phyloP scores from a whole-genome alignment of 1,140 invertebrate genomes.

The Drosophila asahinai region DNA sequence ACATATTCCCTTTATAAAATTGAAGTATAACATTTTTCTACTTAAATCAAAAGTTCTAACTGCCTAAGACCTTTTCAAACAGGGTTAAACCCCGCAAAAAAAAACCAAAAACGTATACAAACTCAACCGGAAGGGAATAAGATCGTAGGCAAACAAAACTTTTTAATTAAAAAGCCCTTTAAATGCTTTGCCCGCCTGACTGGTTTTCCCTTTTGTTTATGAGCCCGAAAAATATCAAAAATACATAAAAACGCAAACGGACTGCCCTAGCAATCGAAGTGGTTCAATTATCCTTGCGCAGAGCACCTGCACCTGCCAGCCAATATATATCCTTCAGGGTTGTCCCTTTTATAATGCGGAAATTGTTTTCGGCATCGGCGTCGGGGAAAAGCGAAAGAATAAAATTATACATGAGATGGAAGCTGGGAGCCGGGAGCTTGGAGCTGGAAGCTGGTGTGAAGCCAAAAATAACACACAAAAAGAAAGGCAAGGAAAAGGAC shows the following conservation, averaged over 20 bases:
- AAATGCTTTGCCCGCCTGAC: conserved; percentile 68
- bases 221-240: conserved; percentile 35
- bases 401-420: conserved; percentile 52
- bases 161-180: conserved; percentile 81
- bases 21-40: not conserved
- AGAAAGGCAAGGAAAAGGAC: conserved; percentile 22
- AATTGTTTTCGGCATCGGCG: conserved; percentile 26
- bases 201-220: conserved; percentile 40
- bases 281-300: conserved; percentile 62
- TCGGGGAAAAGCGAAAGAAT: conserved; percentile 18
- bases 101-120: conserved; percentile 8
- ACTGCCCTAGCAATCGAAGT: conserved; percentile 61
- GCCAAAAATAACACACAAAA: conserved; percentile 55
- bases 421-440: not conserved
- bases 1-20: not conserved
- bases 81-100: conserved; percentile 33
- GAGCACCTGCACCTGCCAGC: conserved; percentile 57
- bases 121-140: conserved; percentile 14
- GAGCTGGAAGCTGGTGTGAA: conserved; percentile 28
- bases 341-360: conserved; percentile 37
- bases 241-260: conserved; percentile 48
- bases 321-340: conserved; percentile 10
- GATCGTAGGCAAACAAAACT: conserved; percentile 68
- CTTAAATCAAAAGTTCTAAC: not conserved
- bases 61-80: conserved; percentile 44